Conservation (phyloP, 2,113 vertebrate genomes). For the Dolichallabes microphthalmus region DNA sequence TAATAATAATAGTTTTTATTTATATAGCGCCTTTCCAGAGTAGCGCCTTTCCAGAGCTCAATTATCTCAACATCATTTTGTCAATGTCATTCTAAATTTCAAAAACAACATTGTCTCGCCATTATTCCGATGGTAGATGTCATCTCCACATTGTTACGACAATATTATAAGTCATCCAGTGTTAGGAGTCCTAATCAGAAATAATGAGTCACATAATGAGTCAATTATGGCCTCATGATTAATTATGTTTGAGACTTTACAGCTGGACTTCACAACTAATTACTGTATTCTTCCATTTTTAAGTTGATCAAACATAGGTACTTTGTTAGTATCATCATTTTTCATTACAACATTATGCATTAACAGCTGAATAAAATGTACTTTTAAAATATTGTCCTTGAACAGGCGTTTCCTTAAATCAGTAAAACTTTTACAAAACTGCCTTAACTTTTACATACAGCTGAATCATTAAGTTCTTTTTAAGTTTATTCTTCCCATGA, state of each 20-base stretch:
- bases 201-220: not conserved
- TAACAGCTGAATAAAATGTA: not conserved
- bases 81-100: too few relatives aligned
- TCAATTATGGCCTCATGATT: not conserved
- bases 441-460: not conserved
- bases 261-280: not conserved
- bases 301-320: not conserved
- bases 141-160: too few relatives aligned
- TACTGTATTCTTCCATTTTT: not conserved
- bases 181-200: too few relatives aligned
- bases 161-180: too few relatives aligned
- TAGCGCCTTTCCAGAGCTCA: too few relatives aligned
- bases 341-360: not conserved
- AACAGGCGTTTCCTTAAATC: not conserved
- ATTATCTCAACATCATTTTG: too few relatives aligned
- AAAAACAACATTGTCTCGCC: too few relatives aligned
- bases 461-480: not conserved
- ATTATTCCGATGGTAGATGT: too few relatives aligned
- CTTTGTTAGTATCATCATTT: too few relatives aligned
- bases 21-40: too few relatives aligned
- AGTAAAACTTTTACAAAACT: too few relatives aligned
- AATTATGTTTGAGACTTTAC: not conserved
- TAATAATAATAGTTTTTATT: too few relatives aligned
- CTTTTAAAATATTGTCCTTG: not conserved
- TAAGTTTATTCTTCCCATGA: not conserved